Evolutionary conservation across 2,888 invertebrate species (phyloP).

Genomic region (Archips crataeganus): DNA sequence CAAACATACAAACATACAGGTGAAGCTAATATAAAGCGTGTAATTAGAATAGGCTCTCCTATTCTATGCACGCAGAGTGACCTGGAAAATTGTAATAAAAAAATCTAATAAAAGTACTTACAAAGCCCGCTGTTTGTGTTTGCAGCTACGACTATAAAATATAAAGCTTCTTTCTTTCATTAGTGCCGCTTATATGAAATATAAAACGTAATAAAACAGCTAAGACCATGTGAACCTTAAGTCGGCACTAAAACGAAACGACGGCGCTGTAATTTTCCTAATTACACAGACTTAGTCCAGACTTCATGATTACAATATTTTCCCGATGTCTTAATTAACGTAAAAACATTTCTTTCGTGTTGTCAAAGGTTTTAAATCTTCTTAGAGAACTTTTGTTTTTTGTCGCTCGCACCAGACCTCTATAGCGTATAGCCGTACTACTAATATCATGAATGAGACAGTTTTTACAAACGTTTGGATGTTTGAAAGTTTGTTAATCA

Average conservation of each 20-base stretch:
- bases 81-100: neutral
- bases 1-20: no score
- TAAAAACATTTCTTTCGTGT: neutral
- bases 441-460: no score
- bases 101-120: no score
- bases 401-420: neutral
- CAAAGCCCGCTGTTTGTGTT: neutral
- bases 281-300: constrained; percentile 1
- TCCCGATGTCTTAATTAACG: neutral
- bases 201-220: neutral
- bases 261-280: neutral
- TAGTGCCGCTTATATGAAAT: neutral
- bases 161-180: neutral
- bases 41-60: neutral
- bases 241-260: neutral
- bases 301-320: neutral
- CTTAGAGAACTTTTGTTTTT: neutral
- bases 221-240: neutral
- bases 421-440: no score
- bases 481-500: no score
- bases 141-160: neutral
- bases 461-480: no score
- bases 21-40: no score
- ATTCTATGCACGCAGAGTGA: neutral
- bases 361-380: neutral